phyloP scores from a whole-genome alignment of 2,113 vertebrate genomes.

The Lanius collurio region DNA sequence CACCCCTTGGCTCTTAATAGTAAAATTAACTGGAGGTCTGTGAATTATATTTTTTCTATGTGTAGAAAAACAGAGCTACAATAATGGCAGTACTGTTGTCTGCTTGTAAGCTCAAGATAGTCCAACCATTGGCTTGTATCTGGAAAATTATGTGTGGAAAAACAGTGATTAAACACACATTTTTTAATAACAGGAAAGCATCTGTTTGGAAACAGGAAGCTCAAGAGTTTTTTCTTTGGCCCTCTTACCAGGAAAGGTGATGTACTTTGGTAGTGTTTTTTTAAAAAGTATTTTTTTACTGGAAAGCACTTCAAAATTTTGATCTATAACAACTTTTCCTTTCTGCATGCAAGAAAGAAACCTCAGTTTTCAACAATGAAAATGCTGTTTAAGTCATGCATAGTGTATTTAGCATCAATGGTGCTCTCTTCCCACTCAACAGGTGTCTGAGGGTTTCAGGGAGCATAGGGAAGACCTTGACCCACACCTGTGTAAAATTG shows the following conservation, averaged over 20 bases:
- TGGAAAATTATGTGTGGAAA: background rate
- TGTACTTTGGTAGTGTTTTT: background rate
- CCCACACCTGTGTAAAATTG: background rate
- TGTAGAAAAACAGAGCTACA: background rate
- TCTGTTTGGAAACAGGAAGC: background rate
- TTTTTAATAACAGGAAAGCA: background rate
- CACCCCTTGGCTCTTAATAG: background rate
- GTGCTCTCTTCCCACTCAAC: background rate
- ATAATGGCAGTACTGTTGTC: background rate
- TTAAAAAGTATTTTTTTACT: background rate
- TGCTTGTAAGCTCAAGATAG: background rate
- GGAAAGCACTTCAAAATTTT: background rate
- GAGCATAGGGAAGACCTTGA: background rate
- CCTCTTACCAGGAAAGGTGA: background rate
- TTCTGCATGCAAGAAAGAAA: background rate
- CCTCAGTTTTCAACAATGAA: background rate
- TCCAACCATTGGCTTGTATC: background rate
- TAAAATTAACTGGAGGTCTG: background rate
- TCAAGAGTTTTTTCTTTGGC: background rate
- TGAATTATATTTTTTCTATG: conserved; percentile 2
- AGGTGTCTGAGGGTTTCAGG: background rate
- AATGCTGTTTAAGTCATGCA: background rate
- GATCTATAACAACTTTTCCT: background rate
- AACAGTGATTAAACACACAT: background rate
- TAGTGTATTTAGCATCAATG: background rate